Conservation (phyloP, 2,797 vertebrate species). For the Rhadinocentrus ornatus region DNA sequence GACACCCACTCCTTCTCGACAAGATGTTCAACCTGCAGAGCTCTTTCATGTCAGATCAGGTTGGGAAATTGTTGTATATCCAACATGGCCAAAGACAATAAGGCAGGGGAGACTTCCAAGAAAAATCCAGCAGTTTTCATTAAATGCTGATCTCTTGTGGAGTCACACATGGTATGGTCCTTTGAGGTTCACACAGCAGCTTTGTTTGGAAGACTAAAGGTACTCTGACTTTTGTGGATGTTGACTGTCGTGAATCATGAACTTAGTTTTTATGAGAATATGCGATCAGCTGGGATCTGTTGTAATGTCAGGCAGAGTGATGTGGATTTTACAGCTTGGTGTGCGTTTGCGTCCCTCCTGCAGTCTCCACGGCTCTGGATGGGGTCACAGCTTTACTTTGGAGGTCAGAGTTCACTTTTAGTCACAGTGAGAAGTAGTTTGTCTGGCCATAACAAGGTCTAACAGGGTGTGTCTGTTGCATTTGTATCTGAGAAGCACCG, state of each 20-base stretch:
- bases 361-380: constrained; percentile 24
- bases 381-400: constrained; percentile 42
- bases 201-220: constrained; percentile 13
- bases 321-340: constrained; percentile 19
- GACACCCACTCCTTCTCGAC: constrained; percentile 44
- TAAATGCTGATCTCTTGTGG: constrained; percentile 58
- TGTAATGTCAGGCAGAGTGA: constrained; percentile 10
- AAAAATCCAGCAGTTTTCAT: constrained; percentile 58
- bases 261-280: constrained; percentile 1
- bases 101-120: constrained; percentile 58
- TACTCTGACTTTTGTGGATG: neutral
- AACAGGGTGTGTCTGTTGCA: constrained; percentile 38
- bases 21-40: constrained; percentile 51
- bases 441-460: constrained; percentile 24
- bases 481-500: constrained; percentile 42
- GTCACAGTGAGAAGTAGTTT: constrained; percentile 48
- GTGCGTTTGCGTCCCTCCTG: constrained; percentile 6
- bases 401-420: constrained; percentile 60
- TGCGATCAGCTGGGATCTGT: neutral
- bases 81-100: constrained; percentile 70
- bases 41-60: constrained; percentile 68
- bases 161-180: constrained; percentile 53
- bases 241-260: neutral
- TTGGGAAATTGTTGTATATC: constrained; percentile 51
- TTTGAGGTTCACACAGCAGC: constrained; percentile 39